Evolutionary conservation across 2,797 vertebrate genomes (phyloP).

Genomic region (Lacerta bilineata): DNA sequence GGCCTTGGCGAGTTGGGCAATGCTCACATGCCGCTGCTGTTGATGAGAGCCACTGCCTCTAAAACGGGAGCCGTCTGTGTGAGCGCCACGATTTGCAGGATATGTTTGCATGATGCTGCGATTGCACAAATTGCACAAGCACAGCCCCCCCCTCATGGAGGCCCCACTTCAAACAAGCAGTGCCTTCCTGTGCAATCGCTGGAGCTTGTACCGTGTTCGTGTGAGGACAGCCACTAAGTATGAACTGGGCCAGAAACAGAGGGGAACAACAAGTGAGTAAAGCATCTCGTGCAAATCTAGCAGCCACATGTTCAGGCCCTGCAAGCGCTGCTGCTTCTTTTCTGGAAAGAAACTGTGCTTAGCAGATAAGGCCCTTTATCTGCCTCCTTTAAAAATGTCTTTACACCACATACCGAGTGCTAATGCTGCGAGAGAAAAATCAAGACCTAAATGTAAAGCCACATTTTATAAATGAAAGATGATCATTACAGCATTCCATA

Average conservation of each 20-base stretch:
- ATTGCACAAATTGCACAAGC: background rate
- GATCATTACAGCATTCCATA: background rate
- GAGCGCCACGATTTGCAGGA: background rate
- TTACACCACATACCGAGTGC: conserved; percentile 21
- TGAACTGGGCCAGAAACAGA: background rate
- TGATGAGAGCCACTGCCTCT: background rate
- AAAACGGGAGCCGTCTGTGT: background rate
- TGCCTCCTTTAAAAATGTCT: conserved; percentile 2
- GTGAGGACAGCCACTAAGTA: background rate
- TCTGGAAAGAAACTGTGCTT: background rate
- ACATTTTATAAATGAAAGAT: conserved; percentile 43
- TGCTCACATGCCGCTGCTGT: background rate
- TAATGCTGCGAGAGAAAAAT: conserved; percentile 26
- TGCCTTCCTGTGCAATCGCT: background rate
- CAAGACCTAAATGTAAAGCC: conserved; percentile 20
- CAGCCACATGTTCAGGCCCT: background rate
- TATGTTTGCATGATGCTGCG: too few species aligned
- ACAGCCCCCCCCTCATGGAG: background rate
- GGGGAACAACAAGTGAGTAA: background rate
- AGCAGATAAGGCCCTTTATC: conserved; percentile 2
- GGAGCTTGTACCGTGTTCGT: background rate
- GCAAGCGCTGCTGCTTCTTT: background rate
- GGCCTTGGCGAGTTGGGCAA: background rate
- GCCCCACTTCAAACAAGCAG: background rate
- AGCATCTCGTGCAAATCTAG: background rate